Evolutionary conservation across 2,888 invertebrate species (phyloP).

Genomic region (Rhamnusium bicolor): DNA sequence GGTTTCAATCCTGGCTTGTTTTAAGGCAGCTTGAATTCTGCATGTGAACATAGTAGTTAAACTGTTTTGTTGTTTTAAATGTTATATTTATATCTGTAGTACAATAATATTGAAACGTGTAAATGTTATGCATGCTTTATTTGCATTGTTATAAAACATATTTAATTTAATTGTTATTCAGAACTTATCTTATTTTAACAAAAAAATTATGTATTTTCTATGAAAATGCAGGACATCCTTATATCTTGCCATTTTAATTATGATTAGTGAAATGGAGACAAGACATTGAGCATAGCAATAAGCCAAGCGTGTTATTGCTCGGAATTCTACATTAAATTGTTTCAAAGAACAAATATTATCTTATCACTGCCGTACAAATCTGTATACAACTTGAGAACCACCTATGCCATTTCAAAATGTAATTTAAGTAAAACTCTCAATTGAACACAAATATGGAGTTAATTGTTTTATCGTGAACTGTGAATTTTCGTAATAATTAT

Average conservation of each 20-base stretch:
- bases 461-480: too few species aligned
- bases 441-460: too few species aligned
- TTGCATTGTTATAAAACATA: background rate
- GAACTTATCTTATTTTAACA: too few species aligned
- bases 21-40: slow-evolving; percentile 23
- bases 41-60: slow-evolving; percentile 28
- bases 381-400: too few species aligned
- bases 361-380: too few species aligned
- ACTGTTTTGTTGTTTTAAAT: background rate
- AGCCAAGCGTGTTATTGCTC: background rate
- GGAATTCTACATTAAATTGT: background rate
- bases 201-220: background rate
- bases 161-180: background rate
- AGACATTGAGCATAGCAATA: background rate
- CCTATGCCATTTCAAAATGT: too few species aligned
- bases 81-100: background rate
- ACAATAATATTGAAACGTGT: background rate
- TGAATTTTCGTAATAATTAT: too few species aligned
- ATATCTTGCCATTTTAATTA: background rate
- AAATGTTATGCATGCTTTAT: background rate
- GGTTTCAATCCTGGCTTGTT: background rate
- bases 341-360: too few species aligned
- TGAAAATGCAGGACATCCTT: background rate
- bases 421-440: too few species aligned
- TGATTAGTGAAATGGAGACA: background rate